A percentile compares a stretch with the other conserved stretches of the same genome.
phyloP scores from a whole-genome alignment of 2,888 invertebrate genomes.

The Psylliodes chrysocephalus region DNA sequence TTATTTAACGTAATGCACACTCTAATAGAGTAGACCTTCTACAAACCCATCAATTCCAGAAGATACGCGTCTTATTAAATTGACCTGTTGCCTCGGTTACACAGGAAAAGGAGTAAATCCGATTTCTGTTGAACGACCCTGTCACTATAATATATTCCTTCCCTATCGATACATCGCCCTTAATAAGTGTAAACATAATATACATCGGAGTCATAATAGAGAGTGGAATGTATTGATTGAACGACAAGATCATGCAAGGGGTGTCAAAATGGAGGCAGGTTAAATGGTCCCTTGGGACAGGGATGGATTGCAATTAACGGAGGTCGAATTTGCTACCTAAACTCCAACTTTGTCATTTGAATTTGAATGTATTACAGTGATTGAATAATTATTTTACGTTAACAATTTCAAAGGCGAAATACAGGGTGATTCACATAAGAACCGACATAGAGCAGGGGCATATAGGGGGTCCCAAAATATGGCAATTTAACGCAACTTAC shows the following conservation, averaged over 20 bases:
- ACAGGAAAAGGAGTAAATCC: constrained; percentile 12
- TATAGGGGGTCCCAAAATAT: no score
- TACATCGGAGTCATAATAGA: constrained; percentile 38
- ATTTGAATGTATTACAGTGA: no score
- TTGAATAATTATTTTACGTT: no score
- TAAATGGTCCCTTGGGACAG: constrained; percentile 32
- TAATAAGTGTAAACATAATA: constrained; percentile 36
- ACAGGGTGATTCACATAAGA: no score
- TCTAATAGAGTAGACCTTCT: no score
- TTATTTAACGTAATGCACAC: no score
- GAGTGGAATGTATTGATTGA: constrained; percentile 52
- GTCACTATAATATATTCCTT: constrained; percentile 10
- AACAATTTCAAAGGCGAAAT: no score
- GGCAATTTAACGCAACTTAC: no score
- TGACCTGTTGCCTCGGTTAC: constrained; percentile 22
- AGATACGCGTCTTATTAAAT: constrained; percentile 23
- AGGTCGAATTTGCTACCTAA: no score
- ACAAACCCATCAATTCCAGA: background rate
- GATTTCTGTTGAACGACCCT: constrained; percentile 15
- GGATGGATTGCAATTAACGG: background rate
- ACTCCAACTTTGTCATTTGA: no score
- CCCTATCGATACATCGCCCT: constrained; percentile 15
- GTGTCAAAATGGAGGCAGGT: constrained; percentile 45
- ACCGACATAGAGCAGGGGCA: no score
- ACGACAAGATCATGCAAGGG: constrained; percentile 43